A percentile compares a stretch with the other conserved stretches of the same genome.
phyloP scores from a whole-genome alignment of 2,888 invertebrate genomes.

The Kryphioiulus occultus region DNA sequence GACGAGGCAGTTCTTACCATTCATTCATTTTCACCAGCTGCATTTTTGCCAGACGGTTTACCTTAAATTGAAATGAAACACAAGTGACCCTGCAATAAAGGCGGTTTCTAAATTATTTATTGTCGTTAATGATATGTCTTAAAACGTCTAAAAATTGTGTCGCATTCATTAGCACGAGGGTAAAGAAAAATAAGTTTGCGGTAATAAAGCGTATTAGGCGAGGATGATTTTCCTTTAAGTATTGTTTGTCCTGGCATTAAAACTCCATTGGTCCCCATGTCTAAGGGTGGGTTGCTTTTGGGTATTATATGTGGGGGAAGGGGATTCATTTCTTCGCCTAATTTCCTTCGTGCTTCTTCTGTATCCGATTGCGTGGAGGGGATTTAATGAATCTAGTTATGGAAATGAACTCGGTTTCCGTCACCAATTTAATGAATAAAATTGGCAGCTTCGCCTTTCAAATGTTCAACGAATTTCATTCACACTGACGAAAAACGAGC shows the following conservation, averaged over 20 bases:
- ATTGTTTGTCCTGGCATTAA: not conserved
- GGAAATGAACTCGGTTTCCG: conserved; percentile 39
- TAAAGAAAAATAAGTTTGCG: not conserved
- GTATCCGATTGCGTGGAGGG: conserved; percentile 34
- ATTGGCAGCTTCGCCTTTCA: conserved; percentile 36
- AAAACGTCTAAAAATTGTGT: not conserved
- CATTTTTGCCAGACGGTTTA: too few relatives aligned
- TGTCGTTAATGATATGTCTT: not conserved
- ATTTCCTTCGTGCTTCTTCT: not conserved
- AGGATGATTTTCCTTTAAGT: not conserved
- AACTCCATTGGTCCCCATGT: not conserved
- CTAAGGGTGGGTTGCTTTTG: not conserved
- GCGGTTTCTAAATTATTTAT: not conserved
- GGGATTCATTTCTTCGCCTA: not conserved
- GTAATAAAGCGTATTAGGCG: not conserved
- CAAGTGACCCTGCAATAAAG: not conserved
- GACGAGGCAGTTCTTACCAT: too few relatives aligned
- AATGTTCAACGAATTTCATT: not conserved
- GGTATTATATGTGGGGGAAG: not conserved
- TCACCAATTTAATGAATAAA: conserved; percentile 40
- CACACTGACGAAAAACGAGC: not conserved
- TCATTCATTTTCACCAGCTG: too few relatives aligned
- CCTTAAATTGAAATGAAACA: not conserved
- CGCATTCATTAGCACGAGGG: not conserved
- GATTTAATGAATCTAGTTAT: conserved; percentile 36